Evolutionary conservation across 2,113 vertebrate species (phyloP), one percentile per base, ranked within the genome.

Genomic region (Motacilla alba): DNA sequence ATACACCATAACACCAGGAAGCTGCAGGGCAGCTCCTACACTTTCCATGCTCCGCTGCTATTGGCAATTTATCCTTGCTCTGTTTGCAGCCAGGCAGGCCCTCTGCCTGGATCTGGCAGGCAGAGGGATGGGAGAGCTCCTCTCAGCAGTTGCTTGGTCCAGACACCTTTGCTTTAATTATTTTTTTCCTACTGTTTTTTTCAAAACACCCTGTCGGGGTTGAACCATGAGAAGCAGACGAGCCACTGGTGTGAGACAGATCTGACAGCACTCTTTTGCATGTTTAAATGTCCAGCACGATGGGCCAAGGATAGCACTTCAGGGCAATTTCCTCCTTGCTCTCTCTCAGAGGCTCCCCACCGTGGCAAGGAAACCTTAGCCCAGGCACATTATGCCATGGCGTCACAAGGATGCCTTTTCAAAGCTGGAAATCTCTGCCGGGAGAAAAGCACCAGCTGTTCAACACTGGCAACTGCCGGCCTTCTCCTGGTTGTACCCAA

Each of bases 1-100:
- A 88, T 7, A 35, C 2, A 76, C 15, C 0, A 0, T 18, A 92
- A 49, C 1, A 7, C 41, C 47, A 52, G 31, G 50, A 27, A 92
- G 59, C 79, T 44, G 33, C 3, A 93, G 47, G 44, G 27, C 67
- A 82, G 70, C 49, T 73, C 75, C 67, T 41, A 19, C 47, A 49
- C 76, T 27, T 73, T 33, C 67, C 59, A 50, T 9, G n/a, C 26
- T 47, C 39, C 4, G 7, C 68, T 89, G 87, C 77, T 67, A 35
- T 0, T 46, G 52, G 43, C 2, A 7, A 91, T 95, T 74, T 53
- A 77, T 46, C 31, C 22, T 37, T 56, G 75, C 31, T 72, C 41
- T 59, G 47, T 37, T n/a, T 30, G 56, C 2, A 7, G 85, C 30
- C 67, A 58, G 76, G 22, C 13, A 81, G 28, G 16, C 33, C 30